These are phyloP conservation scores for Melanerpes aurifrons DNA, from an alignment of 2,113 vertebrate genomes.

Conservation along the genomic window DNA sequence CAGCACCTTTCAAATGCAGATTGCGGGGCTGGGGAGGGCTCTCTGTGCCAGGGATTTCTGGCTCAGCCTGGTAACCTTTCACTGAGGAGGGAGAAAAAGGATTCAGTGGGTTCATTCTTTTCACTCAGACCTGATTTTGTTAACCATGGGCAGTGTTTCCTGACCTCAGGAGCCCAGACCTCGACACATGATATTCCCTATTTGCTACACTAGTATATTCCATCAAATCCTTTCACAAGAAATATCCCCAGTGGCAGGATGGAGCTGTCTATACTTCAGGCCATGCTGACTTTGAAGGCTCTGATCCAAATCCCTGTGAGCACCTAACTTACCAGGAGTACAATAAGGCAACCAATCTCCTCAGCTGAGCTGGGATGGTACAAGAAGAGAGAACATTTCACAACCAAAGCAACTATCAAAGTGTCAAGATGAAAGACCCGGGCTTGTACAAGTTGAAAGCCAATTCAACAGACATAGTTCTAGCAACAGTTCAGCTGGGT, in stretches of 20 bases:
- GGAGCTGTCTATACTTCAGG: background rate
- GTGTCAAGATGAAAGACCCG: constrained; percentile 18
- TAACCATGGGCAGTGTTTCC: no score
- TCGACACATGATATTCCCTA: no score
- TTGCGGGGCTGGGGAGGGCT: background rate
- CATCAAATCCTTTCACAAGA: no score
- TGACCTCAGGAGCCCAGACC: no score
- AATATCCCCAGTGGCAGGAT: no score
- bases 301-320: background rate
- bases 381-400: background rate
- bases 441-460: constrained; percentile 35
- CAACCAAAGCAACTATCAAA: constrained; percentile 41
- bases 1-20: background rate
- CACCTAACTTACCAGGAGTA: background rate
- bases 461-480: background rate
- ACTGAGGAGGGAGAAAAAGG: background rate
- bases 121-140: background rate
- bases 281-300: constrained; percentile 14
- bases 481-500: background rate
- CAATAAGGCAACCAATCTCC: background rate
- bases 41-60: background rate
- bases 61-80: background rate
- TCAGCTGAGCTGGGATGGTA: background rate
- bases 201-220: no score
- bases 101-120: background rate